Base-by-base conservation (phyloP, 2,888 invertebrate genomes). In the Brenthis ino region DNA sequence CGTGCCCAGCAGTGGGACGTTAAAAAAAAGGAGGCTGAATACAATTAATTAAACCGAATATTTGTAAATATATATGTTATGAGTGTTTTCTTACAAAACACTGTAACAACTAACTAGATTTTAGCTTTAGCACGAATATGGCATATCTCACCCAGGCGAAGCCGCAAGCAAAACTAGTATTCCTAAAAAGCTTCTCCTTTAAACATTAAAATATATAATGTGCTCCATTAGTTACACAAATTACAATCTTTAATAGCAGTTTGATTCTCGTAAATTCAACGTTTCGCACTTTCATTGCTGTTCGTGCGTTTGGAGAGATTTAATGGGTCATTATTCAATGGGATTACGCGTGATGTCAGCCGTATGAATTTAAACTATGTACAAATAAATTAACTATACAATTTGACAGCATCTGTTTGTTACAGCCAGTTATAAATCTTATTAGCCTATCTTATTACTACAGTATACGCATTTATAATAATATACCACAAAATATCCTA, bases 261-360 rank as follows among this genome's bases (percentile, higher is more conserved):
- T 63, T 63, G 53, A 53, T 63, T 53, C 37, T 63, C 53, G 53
- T 63, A 63, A 63, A 63, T 63, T 53, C 37, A 63, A 63, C 53
- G 16, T 63, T 53, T 61, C 8, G 33, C 60, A n/a, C 37, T 53
- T 53, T 61, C 53, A 16, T 53, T 61, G 51, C 12, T n/a, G 11
- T 61, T 20, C 51, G 16, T 53, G 51, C 57, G 20, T 37, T 51
- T 37, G 51, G 51, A 53, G 51, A 51, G 13, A 53, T 63, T 37
- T 53, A 63, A 53, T 63, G 37, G 37, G 33, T 12, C 13, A 16
- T 20, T 53, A 61, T 12, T 51, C 16, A 51, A 12, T 8, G 16
- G 51, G 16, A 53, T 53, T 53, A 53, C 16, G 16, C n/a, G 20
- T 16, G 33, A 3, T 61, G 51, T 37, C 16, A 37, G 51, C 51